These are phyloP conservation scores for Cartodere bifasciata DNA, from an alignment of 2,888 invertebrate genomes.

Conservation along the genomic window DNA sequence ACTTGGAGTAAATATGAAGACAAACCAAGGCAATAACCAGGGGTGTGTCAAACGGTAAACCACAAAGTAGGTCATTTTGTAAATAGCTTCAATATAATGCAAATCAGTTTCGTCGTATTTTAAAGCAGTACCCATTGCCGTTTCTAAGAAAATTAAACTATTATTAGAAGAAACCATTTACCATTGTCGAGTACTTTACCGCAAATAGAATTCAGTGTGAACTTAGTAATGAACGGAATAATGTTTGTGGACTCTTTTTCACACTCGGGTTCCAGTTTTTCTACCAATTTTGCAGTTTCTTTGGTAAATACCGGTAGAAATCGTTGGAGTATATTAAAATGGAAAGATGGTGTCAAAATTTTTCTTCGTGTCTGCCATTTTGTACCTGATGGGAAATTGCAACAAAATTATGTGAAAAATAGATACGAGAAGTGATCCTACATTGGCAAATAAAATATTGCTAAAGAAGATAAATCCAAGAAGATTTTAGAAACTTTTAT, in stretches of 20 bases:
- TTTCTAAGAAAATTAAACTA: not conserved
- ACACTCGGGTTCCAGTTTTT: constrained; percentile 7
- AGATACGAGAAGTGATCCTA: not conserved
- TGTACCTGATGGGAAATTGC: too few species aligned
- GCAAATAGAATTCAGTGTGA: too few species aligned
- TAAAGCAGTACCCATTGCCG: not conserved
- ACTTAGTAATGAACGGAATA: too few species aligned
- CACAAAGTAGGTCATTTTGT: too few species aligned
- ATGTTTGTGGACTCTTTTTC: not conserved
- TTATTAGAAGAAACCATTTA: too few species aligned
- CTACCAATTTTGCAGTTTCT: constrained; percentile 17
- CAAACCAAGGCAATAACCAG: too few species aligned
- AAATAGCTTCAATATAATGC: too few species aligned
- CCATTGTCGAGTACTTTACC: too few species aligned
- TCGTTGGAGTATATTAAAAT: constrained; percentile 21
- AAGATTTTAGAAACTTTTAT: not conserved
- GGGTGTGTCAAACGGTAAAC: too few species aligned
- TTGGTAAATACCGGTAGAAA: constrained; percentile 19
- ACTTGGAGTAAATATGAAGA: too few species aligned
- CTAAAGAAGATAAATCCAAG: constrained; percentile 1
- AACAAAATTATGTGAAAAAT: constrained; percentile 1
- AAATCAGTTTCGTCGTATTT: too few species aligned
- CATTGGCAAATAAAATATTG: not conserved
- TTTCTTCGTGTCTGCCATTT: constrained; percentile 16
- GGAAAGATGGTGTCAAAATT: constrained; percentile 22